Percentiles rank a stretch among this genome's conserved stretches.
phyloP scores from a whole-genome alignment of 1,140 invertebrate genomes.

The Bombus consobrinus region DNA sequence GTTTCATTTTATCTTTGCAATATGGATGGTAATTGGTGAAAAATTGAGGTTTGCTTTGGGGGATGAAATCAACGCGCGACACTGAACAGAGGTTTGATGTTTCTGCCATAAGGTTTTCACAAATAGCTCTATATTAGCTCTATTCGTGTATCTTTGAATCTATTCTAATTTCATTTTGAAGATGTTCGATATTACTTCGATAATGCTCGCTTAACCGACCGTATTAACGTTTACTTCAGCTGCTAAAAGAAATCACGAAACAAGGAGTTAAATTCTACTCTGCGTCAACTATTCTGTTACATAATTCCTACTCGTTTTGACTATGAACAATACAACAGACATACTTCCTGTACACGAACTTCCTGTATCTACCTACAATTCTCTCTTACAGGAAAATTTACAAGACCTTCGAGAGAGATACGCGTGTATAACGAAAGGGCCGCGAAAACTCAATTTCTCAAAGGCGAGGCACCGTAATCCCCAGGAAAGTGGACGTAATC shows the following conservation, averaged over 20 bases:
- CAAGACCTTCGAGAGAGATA: not conserved
- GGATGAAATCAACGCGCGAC: no score
- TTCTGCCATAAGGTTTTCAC: not conserved
- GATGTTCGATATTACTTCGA: no score
- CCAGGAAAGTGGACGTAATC: not conserved
- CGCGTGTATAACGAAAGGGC: not conserved
- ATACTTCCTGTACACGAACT: not conserved
- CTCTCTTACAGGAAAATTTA: not conserved
- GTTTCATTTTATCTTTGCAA: not conserved
- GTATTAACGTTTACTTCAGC: not conserved
- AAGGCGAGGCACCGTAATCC: not conserved
- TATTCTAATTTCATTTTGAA: not conserved
- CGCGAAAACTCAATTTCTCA: not conserved
- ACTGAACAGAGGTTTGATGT: not conserved
- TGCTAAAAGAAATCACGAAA: not conserved
- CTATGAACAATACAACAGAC: not conserved
- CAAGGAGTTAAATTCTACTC: not conserved
- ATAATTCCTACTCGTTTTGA: no score
- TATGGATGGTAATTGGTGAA: not conserved
- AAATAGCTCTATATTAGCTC: not conserved
- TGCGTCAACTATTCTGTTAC: not conserved
- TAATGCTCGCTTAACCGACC: not conserved
- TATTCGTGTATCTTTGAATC: not conserved
- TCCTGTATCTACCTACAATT: not conserved
- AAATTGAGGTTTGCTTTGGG: not conserved